Conservation (phyloP, 2,888 invertebrate genomes). For the Tachina grossa region DNA sequence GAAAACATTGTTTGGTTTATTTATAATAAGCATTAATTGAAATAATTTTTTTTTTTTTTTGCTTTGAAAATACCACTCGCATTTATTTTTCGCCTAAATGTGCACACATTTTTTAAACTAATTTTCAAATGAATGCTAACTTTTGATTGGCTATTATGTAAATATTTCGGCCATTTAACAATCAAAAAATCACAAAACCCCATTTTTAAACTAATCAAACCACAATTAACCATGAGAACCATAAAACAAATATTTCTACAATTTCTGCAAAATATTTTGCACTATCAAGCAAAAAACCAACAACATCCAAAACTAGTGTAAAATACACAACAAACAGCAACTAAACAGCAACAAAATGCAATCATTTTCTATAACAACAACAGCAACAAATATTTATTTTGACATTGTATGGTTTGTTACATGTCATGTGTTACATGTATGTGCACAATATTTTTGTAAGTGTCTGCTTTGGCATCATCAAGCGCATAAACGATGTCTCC, state of each 20-base stretch:
- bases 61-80: no score
- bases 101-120: no score
- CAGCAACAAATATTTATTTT: conserved; percentile 50
- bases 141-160: not conserved
- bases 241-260: conserved; percentile 32
- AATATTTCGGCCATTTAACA: not conserved
- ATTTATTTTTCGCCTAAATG: no score
- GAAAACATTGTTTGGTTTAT: no score
- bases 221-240: conserved; percentile 33
- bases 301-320: conserved; percentile 48
- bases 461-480: conserved; percentile 54
- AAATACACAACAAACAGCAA: conserved; percentile 41
- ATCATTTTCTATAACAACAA: conserved; percentile 23
- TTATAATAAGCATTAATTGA: no score
- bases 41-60: no score
- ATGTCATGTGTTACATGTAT: conserved; percentile 73
- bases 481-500: conserved; percentile 65
- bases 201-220: not conserved
- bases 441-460: conserved; percentile 57
- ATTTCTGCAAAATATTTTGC: conserved; percentile 20
- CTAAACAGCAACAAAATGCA: conserved; percentile 18
- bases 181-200: not conserved
- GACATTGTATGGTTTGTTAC: conserved; percentile 71
- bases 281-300: not conserved
- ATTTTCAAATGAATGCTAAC: not conserved